A percentile compares a stretch with the other conserved stretches of the same genome.
phyloP scores from a whole-genome alignment of 2,888 invertebrate species.

The Miltochrista miniata region DNA sequence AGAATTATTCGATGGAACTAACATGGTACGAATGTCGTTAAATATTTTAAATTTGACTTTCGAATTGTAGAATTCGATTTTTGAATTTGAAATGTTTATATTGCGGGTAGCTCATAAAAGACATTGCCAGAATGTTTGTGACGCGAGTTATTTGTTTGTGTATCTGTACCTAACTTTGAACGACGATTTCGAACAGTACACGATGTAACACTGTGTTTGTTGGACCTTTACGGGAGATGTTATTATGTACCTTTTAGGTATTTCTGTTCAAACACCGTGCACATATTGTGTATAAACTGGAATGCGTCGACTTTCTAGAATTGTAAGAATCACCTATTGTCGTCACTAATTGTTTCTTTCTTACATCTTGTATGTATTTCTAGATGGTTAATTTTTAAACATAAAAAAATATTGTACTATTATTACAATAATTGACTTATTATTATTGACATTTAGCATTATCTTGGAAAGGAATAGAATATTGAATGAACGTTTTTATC shows the following conservation, averaged over 20 bases:
- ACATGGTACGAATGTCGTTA: constrained; percentile 29
- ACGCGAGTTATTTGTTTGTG: too few species aligned
- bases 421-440: constrained; percentile 75
- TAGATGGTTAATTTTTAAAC: constrained; percentile 73
- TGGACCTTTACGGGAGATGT: constrained; percentile 31
- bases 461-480: constrained; percentile 66
- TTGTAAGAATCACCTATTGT: constrained; percentile 74
- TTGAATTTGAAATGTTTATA: constrained; percentile 46
- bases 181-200: constrained; percentile 43
- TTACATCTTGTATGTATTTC: constrained; percentile 74
- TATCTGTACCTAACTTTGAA: constrained; percentile 56
- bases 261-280: constrained; percentile 24
- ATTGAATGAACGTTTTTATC: constrained; percentile 57
- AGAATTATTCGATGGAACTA: constrained; percentile 18
- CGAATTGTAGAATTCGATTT: constrained; percentile 41
- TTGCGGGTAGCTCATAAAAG: constrained; percentile 55
- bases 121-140: constrained; percentile 67
- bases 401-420: constrained; percentile 75
- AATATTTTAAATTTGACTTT: constrained; percentile 37
- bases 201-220: constrained; percentile 22
- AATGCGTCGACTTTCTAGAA: constrained; percentile 46
- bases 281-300: constrained; percentile 29
- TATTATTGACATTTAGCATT: constrained; percentile 73
- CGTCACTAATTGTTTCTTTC: constrained; percentile 74
- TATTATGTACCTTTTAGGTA: constrained; percentile 17